Base-by-base conservation (phyloP, 2,113 vertebrate species). In the Silurus meridionalis region DNA sequence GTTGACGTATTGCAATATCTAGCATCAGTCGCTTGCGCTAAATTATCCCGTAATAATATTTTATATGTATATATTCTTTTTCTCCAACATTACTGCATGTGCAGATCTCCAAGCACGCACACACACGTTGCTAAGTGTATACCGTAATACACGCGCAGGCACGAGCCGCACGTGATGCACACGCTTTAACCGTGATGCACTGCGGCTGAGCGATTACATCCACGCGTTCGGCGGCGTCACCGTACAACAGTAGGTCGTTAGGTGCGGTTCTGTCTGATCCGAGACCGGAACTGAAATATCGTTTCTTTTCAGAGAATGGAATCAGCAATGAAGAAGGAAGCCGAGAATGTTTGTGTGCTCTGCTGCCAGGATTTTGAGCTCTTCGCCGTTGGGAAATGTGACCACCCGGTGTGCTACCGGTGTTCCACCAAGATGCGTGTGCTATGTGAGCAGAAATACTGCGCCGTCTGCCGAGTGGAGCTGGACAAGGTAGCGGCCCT, bases 351-450 rank as follows among this genome's bases (percentile, higher is more conserved):
- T 74, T 98, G 97, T 13, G 98, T 99, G 84, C 93, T 99, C 83
- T 99, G 98, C 93, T 99, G 98, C 90, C 97, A 97, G 0, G 97
- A 99, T 14, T 91, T 98, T 88, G 96, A 98, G 5, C 95, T 98
- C 86, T 96, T 96, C 89, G 98, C 98, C 1, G 82, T 99, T 85
- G 98, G 98, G 63, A 97, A 97, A 91, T 99, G 98, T 88, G 98
- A 99, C 83, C 98, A 99, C 92, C 97, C 98, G 48, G 96, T 99
- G 91, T 99, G 98, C 91, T 98, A 96, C 93, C 97, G 97, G 89
- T 99, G 98, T 92, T 99, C 98, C 87, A 98, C 97, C 91, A 97
- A 98, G 93, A 99, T 99, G 98, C 93, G 98, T 91, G 97, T 98
- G 84, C 95, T 99, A 55, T 99, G 98, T 88, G 97, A 97, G 14